A percentile compares a stretch with the other conserved stretches of the same genome.
Evolutionary conservation across 2,797 vertebrate species (phyloP).

Genomic region (Platyrinchus mystaceus): DNA sequence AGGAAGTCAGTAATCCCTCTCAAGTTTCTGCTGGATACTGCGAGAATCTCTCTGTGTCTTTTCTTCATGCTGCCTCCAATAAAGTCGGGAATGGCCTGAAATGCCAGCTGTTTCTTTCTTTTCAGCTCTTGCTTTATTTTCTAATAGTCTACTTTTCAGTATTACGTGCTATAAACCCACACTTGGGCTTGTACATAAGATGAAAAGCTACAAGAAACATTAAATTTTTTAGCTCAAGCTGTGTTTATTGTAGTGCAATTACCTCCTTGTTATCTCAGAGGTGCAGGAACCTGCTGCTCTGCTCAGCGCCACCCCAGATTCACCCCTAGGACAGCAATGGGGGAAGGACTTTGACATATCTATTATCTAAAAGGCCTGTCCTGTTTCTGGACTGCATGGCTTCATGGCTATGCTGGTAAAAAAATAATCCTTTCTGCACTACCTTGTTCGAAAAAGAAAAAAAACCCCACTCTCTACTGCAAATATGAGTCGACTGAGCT

Average conservation of each 20-base stretch:
- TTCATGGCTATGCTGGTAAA: neutral
- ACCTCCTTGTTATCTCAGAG: neutral
- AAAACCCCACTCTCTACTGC: neutral
- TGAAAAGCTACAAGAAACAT: neutral
- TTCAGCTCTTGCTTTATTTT: neutral
- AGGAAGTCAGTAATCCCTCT: conserved; percentile 37
- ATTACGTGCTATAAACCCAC: neutral
- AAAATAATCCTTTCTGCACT: neutral
- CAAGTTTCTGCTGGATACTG: conserved; percentile 14
- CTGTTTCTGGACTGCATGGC: neutral
- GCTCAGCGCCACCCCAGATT: neutral
- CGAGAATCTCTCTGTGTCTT: neutral
- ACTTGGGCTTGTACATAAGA: neutral
- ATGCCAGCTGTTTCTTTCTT: neutral
- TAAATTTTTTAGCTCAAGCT: neutral
- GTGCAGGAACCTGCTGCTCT: neutral
- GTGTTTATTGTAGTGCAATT: neutral
- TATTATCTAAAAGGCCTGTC: neutral
- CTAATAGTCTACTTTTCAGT: neutral
- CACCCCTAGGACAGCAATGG: neutral
- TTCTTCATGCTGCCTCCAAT: neutral
- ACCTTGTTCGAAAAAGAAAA: neutral
- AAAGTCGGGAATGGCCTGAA: neutral
- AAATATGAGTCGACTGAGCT: neutral
- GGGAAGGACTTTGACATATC: neutral